phyloP scores from a whole-genome alignment of 2,113 vertebrate genomes.

The Odontesthes bonariensis region DNA sequence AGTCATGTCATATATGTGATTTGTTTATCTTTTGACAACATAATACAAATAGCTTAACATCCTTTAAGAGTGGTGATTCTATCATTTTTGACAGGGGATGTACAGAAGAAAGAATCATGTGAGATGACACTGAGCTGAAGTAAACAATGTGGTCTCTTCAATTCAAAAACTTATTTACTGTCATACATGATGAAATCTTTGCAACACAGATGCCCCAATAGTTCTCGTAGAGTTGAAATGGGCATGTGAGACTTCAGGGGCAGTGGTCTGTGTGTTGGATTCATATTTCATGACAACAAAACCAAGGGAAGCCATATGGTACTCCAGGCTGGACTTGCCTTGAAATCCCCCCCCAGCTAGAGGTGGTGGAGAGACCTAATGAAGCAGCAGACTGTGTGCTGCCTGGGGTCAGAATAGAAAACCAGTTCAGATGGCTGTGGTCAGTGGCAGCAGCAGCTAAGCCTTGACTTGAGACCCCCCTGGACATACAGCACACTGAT shows the following conservation, averaged over 20 bases:
- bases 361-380: constrained; percentile 70
- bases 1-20: too few species aligned
- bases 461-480: constrained; percentile 43
- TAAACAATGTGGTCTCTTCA: constrained; percentile 41
- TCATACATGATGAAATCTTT: constrained; percentile 75
- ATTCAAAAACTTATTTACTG: constrained; percentile 22
- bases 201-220: constrained; percentile 51
- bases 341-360: constrained; percentile 53
- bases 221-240: constrained; percentile 14
- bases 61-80: too few species aligned
- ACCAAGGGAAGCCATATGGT: constrained; percentile 73
- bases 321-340: constrained; percentile 70
- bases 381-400: constrained; percentile 67
- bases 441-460: constrained; percentile 60
- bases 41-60: too few species aligned
- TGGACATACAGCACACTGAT: constrained; percentile 46
- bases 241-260: constrained; percentile 58
- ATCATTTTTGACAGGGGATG: not conserved
- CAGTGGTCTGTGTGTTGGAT: constrained; percentile 54
- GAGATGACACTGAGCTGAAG: constrained; percentile 18
- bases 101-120: constrained; percentile 10
- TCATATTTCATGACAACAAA: constrained; percentile 71
- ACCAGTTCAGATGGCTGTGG: constrained; percentile 63
- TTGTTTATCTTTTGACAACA: too few species aligned
- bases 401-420: constrained; percentile 66